These are phyloP conservation scores for Coelopa frigida DNA, from an alignment of 1,140 invertebrate genomes.

Conservation along the genomic window DNA sequence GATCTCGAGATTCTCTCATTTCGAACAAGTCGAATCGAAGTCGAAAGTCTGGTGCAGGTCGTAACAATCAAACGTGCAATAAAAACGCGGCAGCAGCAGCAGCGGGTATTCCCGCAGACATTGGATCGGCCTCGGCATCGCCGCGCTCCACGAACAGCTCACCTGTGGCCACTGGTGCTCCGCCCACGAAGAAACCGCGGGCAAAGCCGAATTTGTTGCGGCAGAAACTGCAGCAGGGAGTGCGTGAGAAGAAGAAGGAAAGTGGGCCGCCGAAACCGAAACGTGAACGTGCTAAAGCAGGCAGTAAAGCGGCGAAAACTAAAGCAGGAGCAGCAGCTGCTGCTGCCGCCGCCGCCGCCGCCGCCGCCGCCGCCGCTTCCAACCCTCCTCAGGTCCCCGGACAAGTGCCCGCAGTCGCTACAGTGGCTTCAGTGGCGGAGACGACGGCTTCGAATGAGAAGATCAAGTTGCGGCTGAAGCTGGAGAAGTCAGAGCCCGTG, in stretches of 20 bases:
- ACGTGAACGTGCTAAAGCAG: constrained; percentile 37
- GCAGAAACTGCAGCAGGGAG: constrained; percentile 36
- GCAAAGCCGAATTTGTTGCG: constrained; percentile 35
- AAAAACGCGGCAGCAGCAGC: constrained; percentile 12
- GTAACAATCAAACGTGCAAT: constrained; percentile 45
- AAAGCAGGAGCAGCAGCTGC: constrained; percentile 42
- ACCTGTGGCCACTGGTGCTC: constrained; percentile 12
- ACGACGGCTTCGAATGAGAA: constrained; percentile 53
- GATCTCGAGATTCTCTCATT: constrained; percentile 35
- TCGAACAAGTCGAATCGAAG: constrained; percentile 28
- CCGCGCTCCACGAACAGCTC: constrained; percentile 29
- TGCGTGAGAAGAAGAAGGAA: constrained; percentile 41
- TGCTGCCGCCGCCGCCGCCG: constrained; percentile 26
- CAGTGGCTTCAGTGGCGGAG: constrained; percentile 43
- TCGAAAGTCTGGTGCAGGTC: constrained; percentile 43
- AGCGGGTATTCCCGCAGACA: not conserved
- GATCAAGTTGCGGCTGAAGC: constrained; percentile 73
- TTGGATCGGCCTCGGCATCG: constrained; percentile 10
- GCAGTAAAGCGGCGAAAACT: constrained; percentile 41
- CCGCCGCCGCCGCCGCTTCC: not conserved
- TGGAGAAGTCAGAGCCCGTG: constrained; percentile 72
- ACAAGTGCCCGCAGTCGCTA: constrained; percentile 25
- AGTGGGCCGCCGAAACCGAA: constrained; percentile 21
- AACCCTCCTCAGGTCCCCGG: constrained; percentile 18
- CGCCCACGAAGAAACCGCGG: constrained; percentile 21